Conservation (phyloP, 2,797 vertebrate species). For the Melanotaenia maccullochi region DNA sequence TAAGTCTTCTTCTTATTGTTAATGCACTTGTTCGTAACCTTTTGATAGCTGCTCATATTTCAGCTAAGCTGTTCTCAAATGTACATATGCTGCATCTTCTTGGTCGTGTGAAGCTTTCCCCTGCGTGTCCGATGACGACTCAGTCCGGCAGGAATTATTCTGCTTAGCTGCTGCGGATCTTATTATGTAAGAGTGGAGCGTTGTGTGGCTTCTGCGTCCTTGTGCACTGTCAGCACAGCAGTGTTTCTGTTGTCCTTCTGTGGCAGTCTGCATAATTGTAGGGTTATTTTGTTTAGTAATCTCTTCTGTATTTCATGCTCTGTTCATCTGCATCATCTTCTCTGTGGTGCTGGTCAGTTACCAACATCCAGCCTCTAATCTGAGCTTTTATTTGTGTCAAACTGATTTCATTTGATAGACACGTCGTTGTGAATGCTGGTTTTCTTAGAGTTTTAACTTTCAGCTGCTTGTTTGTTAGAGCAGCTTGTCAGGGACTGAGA, state of each 20-base stretch:
- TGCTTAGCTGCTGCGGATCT: slow-evolving; percentile 44
- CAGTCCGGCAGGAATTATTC: slow-evolving; percentile 59
- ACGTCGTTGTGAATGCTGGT: neutral
- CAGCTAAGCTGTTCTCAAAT: neutral
- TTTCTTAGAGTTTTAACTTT: too few species aligned
- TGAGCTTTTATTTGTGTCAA: slow-evolving; percentile 12
- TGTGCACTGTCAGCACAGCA: slow-evolving; percentile 54
- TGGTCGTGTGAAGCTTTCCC: slow-evolving; percentile 1
- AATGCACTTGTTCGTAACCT: neutral
- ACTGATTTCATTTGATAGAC: neutral
- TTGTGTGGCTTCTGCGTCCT: slow-evolving; percentile 60
- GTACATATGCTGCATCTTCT: neutral
- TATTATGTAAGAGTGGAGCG: slow-evolving; percentile 70
- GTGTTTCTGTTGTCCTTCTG: slow-evolving; percentile 46
- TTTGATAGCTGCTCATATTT: neutral
- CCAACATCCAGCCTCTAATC: neutral
- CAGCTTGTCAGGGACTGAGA: neutral
- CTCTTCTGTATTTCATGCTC: slow-evolving; percentile 32
- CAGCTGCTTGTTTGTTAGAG: neutral
- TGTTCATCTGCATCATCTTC: slow-evolving; percentile 29
- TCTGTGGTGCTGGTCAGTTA: slow-evolving; percentile 28
- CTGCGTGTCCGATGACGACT: slow-evolving; percentile 37
- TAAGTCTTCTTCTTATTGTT: slow-evolving; percentile 41
- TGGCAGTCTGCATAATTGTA: slow-evolving; percentile 44
- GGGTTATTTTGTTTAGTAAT: slow-evolving; percentile 29